Evolutionary conservation across 2,888 invertebrate genomes (phyloP).

Genomic region (Leucoptera coffeella): DNA sequence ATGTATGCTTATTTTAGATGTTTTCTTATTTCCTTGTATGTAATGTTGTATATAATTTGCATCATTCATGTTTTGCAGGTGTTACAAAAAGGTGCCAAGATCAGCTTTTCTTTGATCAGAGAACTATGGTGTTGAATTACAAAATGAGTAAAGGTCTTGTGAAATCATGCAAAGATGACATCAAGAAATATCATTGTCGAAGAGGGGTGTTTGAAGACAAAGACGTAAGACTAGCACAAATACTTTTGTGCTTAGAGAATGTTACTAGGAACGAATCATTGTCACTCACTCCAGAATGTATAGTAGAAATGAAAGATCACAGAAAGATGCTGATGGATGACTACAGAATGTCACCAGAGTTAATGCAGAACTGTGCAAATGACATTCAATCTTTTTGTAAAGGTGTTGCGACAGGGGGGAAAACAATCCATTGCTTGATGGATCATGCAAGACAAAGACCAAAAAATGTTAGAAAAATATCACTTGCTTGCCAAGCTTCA

Average conservation of each 20-base stretch:
- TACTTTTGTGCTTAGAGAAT: conserved; percentile 88
- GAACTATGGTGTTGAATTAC: conserved; percentile 85
- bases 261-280: conserved; percentile 64
- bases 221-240: conserved; percentile 80
- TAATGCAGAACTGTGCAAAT: conserved; percentile 78
- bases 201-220: conserved; percentile 76
- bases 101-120: conserved; percentile 78
- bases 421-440: conserved; percentile 94
- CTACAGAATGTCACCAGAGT: conserved; percentile 87
- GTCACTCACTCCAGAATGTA: conserved; percentile 71
- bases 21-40: too few relatives aligned
- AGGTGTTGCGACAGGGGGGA: conserved; percentile 71
- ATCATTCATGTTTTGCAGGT: conserved; percentile 18
- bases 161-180: conserved; percentile 84
- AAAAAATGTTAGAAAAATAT: conserved; percentile 60
- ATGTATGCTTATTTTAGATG: too few relatives aligned
- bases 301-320: conserved; percentile 85
- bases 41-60: too few relatives aligned
- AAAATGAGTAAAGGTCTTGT: conserved; percentile 83
- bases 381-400: conserved; percentile 77
- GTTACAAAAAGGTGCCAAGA: conserved; percentile 70
- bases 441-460: conserved; percentile 68
- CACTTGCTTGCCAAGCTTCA: conserved; percentile 66
- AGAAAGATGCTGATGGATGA: conserved; percentile 89
- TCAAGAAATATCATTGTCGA: conserved; percentile 78